Conservation (phyloP, 2,797 vertebrate genomes). For the Notamacropus eugenii region DNA sequence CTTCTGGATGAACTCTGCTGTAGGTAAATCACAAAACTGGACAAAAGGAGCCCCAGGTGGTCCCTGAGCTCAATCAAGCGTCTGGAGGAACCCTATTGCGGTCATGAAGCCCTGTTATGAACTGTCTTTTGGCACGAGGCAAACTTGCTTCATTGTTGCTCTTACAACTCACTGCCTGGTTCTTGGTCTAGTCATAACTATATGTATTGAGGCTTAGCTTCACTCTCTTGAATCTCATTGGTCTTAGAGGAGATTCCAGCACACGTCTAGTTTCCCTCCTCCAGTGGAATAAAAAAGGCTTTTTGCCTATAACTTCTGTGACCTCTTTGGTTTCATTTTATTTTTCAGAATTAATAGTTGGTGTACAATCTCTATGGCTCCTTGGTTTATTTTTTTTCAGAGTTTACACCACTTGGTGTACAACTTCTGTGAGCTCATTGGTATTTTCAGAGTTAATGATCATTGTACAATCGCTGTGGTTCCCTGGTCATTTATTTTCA, state of each 20-base stretch:
- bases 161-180: neutral
- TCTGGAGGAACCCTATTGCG: too few species aligned
- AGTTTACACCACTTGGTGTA: neutral
- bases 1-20: too few species aligned
- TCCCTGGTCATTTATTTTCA: neutral
- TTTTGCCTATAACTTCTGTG: neutral
- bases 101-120: neutral
- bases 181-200: neutral
- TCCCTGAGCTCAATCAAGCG: too few species aligned
- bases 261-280: neutral
- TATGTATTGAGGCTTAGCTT: neutral
- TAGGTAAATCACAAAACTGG: too few species aligned
- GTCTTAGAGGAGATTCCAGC: neutral
- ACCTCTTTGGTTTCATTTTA: neutral
- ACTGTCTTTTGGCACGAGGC: neutral
- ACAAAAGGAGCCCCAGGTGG: too few species aligned
- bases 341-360: neutral
- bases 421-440: neutral
- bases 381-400: neutral
- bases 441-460: neutral
- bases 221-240: neutral
- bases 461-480: neutral
- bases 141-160: neutral
- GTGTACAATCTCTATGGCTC: neutral
- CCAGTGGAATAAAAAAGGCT: neutral